phyloP scores from a whole-genome alignment of 2,113 vertebrate species.

The Pampusana beccarii region DNA sequence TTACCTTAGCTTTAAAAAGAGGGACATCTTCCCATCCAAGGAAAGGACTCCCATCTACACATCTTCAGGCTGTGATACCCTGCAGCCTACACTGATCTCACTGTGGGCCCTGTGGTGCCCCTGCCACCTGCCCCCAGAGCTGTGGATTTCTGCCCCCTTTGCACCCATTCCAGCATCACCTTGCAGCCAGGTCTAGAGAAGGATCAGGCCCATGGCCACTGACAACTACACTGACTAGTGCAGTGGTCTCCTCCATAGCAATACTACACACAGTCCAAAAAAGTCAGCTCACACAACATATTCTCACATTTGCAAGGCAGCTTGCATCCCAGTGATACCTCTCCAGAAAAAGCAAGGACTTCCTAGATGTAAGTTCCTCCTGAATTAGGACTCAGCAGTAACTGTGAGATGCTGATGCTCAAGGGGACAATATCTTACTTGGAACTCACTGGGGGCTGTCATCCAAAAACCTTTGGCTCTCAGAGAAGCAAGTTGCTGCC shows the following conservation, averaged over 20 bases:
- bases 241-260: not conserved
- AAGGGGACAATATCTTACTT: not conserved
- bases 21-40: not conserved
- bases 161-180: not conserved
- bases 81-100: not conserved
- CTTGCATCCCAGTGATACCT: not conserved
- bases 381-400: not conserved
- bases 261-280: not conserved
- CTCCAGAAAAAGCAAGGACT: not conserved
- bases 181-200: not conserved
- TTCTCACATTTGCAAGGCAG: not conserved
- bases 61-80: not conserved
- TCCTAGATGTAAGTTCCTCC: not conserved
- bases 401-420: not conserved
- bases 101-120: not conserved
- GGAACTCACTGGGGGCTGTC: not conserved
- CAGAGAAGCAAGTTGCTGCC: not conserved
- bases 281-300: not conserved
- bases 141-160: not conserved
- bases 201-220: fast-evolving
- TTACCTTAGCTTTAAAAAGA: not conserved
- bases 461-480: not conserved
- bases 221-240: not conserved
- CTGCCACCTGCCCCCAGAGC: not conserved
- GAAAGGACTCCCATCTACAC: not conserved